Base-by-base conservation (phyloP, 2,888 invertebrate genomes). In the Eurytoma adleriae region DNA sequence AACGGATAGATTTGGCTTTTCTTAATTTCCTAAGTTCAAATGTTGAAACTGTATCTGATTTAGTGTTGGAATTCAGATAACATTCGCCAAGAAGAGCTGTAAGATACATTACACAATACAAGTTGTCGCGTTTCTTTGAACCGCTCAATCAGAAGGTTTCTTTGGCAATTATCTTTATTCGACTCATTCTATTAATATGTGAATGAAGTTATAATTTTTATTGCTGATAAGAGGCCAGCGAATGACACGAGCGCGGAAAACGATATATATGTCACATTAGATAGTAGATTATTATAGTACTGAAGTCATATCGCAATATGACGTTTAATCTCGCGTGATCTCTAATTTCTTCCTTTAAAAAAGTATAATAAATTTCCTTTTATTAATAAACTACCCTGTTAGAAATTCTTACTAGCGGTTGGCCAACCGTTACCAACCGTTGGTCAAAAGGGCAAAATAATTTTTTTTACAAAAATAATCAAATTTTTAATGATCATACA, bases 181-280 rank as follows among this genome's bases (percentile, higher is more conserved):
- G 52, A 52, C 52, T 12, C 16, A 52, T 52, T 18, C 27, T 59
- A 27, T 16, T 7, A 50, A 27, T 59, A 48, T 14, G 71, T 52
- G 24, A 62, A 72, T 72, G 61, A 72, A 61, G 27, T 27, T 62
- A 61, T 27, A 27, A 64, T 40, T 66, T 67, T 66, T 48, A 56
- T 20, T 56, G 48, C 54, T 4, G 73, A 73, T 62, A 62, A 64
- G 64, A 48, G 30, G n/a, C 61, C 50, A 18, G 27, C 52, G 40
- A 20, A 13, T 27, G 50, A 20, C 72, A 13, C 20, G 20, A 59
- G 14, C 27, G 4, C 7, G 30, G 40, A n/a, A 40, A 52, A 12
- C 7, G 52, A 16, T 14, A n/a, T 30, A 4, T 4, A 52, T 10
- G 52, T 16, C 7, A 52, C 2, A 4, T 52, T 16, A 52, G 52